phyloP scores from a whole-genome alignment of 2,888 invertebrate species.

The Hoplodrina blanda region DNA sequence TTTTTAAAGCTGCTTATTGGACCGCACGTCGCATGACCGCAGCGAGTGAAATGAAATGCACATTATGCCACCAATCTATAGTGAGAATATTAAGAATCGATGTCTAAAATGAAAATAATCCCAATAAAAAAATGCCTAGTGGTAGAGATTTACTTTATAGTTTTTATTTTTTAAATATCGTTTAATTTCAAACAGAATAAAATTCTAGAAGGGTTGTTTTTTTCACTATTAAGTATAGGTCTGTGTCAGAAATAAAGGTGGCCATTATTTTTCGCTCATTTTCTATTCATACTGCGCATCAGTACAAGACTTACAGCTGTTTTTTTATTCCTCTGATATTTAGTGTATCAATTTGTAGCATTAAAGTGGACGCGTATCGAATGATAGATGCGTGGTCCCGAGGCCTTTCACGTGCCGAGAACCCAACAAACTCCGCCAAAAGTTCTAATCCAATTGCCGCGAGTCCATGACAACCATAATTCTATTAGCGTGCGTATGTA shows the following conservation, averaged over 20 bases:
- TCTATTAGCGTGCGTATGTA: constrained; percentile 70
- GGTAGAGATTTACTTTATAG: no score
- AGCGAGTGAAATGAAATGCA: not conserved
- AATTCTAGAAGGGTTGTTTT: no score
- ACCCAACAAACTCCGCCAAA: constrained; percentile 81
- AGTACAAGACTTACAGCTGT: not conserved
- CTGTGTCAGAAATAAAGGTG: not conserved
- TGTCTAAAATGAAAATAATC: no score
- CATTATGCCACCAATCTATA: not conserved
- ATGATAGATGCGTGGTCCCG: constrained; percentile 68
- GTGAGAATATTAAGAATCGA: no score
- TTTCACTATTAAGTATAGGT: no score
- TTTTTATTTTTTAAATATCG: no score
- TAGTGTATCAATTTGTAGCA: constrained; percentile 33
- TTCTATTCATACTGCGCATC: not conserved
- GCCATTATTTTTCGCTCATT: not conserved
- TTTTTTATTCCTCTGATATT: not conserved
- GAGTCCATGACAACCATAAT: constrained; percentile 74
- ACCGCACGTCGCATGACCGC: not conserved
- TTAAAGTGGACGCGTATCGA: constrained; percentile 71
- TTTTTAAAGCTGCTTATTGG: not conserved
- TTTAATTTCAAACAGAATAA: no score
- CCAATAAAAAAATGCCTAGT: no score
- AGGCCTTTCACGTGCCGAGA: constrained; percentile 74
- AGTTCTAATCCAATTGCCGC: constrained; percentile 83